Base-by-base conservation (phyloP, 1,140 invertebrate genomes). In the Drosophila ficusphila region DNA sequence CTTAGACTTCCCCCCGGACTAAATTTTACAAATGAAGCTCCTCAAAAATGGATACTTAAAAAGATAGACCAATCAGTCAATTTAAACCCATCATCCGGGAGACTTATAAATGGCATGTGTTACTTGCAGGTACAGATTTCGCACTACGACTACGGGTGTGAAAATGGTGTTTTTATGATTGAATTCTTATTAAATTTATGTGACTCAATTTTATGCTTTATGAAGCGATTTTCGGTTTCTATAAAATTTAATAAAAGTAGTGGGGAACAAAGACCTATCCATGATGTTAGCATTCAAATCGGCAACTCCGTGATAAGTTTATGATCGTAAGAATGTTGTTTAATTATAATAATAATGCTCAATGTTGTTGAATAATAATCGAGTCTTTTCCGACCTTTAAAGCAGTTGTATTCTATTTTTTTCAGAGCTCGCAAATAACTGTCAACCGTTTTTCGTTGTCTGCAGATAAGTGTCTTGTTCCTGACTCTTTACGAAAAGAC, bases 11-110 rank as follows among this genome's bases (percentile, higher is more conserved):
- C 86, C 11, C 91, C 92, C 34, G 92, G 92, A 41, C 92, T 95
- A 0, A 94, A 94, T 79, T 93, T 95, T 46, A 95, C 94, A 8
- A 62, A 91, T 0, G 93, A 94, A n/a, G 95, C 95, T 3, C 94
- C 94, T 4, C 95, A 96, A 79, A 94, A 93, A 61, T 96, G 95
- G 94, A 65, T 33, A 2, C 7, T 89, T 12, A 81, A 72, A 53
- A 52, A 41, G 16, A 31, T 73, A 5, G 62, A 53, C 49, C 58
- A 52, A 1, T 42, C 46, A 0, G 54, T 90, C 3, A 27, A 74
- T 31, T 19, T 85, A 1, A 62, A 67, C 27, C 33, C 61, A 29
- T 57, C 52, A 38, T 29, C 29, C 4, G 89, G 89, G 12, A 34
- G 44, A 42, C 11, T 90, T 29, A 48, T 27, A 2, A 69, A 90